Conservation (phyloP, 53 echinoderm and acorn worm species). For the Arbacia lixula region DNA sequence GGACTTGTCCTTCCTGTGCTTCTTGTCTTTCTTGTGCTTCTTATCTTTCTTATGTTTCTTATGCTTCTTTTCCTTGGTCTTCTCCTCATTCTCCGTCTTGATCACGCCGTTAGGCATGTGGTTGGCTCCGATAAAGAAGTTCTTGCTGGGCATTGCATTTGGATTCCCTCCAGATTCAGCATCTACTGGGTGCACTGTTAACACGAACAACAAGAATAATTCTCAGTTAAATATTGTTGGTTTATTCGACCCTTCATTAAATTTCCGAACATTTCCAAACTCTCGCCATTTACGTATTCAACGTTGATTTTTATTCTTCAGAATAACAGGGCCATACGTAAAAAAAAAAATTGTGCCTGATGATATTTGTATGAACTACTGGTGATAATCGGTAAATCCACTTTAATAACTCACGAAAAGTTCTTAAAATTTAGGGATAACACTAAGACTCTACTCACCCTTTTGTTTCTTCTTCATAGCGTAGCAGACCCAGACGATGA, state of each 20-base stretch:
- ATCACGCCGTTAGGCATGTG: slow-evolving; percentile 27
- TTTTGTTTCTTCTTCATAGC: slow-evolving; percentile 67
- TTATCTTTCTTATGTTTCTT: slow-evolving; percentile 64
- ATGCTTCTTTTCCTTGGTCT: slow-evolving; percentile 56
- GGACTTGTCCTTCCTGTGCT: slow-evolving; percentile 57
- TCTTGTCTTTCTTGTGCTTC: slow-evolving; percentile 55
- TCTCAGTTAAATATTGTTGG: neutral
- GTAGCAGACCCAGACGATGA: slow-evolving; percentile 75
- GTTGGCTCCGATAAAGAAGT: slow-evolving; percentile 42
- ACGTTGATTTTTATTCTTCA: no score
- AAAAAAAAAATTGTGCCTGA: no score
- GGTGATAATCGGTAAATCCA: no score
- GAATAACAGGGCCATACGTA: no score
- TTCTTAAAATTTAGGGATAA: no score
- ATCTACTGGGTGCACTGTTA: slow-evolving; percentile 36
- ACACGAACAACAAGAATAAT: neutral
- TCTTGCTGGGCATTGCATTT: slow-evolving; percentile 9
- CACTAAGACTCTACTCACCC: slow-evolving; percentile 71
- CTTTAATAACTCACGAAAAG: no score
- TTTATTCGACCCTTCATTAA: no score
- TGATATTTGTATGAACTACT: no score
- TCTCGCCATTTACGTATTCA: no score
- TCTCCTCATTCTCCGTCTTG: slow-evolving; percentile 34
- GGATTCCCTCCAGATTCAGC: neutral
- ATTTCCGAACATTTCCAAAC: no score